A percentile compares a stretch with the other conserved stretches of the same genome.
Conservation (phyloP, 92 coral and sea anemone genomes). For the Plumapathes pennacea region DNA sequence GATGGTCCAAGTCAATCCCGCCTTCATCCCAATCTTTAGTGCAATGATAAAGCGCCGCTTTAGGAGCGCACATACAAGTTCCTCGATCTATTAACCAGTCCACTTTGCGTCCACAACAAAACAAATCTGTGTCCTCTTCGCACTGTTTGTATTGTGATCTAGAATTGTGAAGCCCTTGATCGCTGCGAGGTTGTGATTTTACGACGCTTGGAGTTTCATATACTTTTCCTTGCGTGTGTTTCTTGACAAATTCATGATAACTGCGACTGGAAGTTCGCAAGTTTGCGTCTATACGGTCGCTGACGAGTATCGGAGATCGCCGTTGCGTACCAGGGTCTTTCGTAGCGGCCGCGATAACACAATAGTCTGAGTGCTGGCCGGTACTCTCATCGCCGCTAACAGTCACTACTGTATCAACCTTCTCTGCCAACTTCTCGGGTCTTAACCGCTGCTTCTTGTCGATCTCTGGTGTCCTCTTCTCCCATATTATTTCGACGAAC, state of each 20-base stretch:
- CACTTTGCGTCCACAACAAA: constrained; percentile 76
- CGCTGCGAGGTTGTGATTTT: constrained; percentile 28
- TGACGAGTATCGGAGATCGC: constrained; percentile 52
- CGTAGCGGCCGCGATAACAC: constrained; percentile 76
- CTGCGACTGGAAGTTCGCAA: constrained; percentile 53
- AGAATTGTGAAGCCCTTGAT: constrained; percentile 4
- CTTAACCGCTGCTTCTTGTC: constrained; percentile 74
- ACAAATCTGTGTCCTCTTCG: constrained; percentile 65
- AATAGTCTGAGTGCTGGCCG: constrained; percentile 66
- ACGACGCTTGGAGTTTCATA: constrained; percentile 18
- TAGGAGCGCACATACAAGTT: constrained; percentile 92
- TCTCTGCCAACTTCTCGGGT: constrained; percentile 35
- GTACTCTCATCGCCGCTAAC: constrained; percentile 55
- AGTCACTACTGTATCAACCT: constrained; percentile 62
- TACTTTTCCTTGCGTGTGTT: constrained; percentile 65
- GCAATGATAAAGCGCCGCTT: constrained; percentile 90
- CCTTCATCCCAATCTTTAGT: constrained; percentile 88
- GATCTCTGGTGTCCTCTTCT: constrained; percentile 61
- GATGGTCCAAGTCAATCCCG: constrained; percentile 78
- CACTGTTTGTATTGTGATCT: constrained; percentile 46
- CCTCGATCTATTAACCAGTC: constrained; percentile 77
- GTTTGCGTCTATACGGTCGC: constrained; percentile 61
- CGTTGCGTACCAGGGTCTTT: constrained; percentile 44
- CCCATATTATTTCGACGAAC: constrained; percentile 78
- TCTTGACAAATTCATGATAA: constrained; percentile 65